These are phyloP conservation scores for Epinotia nisella DNA, from an alignment of 2,888 invertebrate genomes.

Conservation along the genomic window DNA sequence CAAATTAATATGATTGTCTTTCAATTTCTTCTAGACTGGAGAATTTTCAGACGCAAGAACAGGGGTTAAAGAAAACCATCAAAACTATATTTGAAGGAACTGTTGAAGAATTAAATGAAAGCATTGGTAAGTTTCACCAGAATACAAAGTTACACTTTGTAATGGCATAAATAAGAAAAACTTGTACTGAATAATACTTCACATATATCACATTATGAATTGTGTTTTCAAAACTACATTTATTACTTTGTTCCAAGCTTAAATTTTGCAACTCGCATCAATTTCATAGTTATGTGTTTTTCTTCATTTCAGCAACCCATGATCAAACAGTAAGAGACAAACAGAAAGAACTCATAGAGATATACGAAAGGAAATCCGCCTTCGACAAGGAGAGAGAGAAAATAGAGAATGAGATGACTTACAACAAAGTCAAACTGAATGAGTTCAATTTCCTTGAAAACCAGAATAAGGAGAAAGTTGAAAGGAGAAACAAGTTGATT, in stretches of 20 bases:
- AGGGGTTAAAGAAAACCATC: slow-evolving; percentile 86
- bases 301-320: slow-evolving; percentile 62
- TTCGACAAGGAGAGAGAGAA: slow-evolving; percentile 77
- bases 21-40: slow-evolving; percentile 75
- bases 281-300: not conserved
- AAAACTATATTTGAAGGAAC: slow-evolving; percentile 86
- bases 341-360: slow-evolving; percentile 71
- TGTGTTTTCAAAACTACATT: too few relatives aligned
- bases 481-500: slow-evolving; percentile 71
- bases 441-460: slow-evolving; percentile 73
- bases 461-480: slow-evolving; percentile 78
- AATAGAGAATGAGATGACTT: slow-evolving; percentile 75
- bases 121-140: slow-evolving; percentile 72
- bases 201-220: too few relatives aligned
- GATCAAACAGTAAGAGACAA: slow-evolving; percentile 69
- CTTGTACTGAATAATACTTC: too few relatives aligned
- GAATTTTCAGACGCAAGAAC: slow-evolving; percentile 82
- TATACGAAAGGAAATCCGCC: slow-evolving; percentile 68
- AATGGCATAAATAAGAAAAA: too few relatives aligned
- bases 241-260: too few relatives aligned
- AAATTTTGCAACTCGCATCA: too few relatives aligned
- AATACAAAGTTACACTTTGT: not conserved
- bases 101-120: slow-evolving; percentile 85
- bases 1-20: not conserved
- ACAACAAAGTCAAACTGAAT: slow-evolving; percentile 74